Base-by-base conservation (phyloP, 2,888 invertebrate species). In the Amphiduros pacificus region DNA sequence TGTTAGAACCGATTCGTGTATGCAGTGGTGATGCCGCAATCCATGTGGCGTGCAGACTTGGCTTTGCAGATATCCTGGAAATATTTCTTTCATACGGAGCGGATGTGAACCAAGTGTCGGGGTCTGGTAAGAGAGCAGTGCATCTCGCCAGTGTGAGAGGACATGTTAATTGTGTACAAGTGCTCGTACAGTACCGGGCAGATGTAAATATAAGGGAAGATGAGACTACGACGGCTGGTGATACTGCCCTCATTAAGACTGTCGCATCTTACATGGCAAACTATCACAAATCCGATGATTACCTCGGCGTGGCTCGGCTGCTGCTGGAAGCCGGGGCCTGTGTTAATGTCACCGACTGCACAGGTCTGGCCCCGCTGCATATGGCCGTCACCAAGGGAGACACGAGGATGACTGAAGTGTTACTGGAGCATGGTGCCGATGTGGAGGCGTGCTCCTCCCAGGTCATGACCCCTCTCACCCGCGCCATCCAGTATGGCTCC, bases 111-210 rank as follows among this genome's bases (percentile, higher is more conserved):
- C 20, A 27, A 26, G 26, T 58, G 20, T 32, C 49, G n/a, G 26
- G 27, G 14, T 50, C 28, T 44, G 61, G 58, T 3, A 61, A 64
- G 31, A 64, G 36, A 5, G 53, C 61, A n/a, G 29, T 64, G 26
- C 56, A 64, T 53, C 26, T 61, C 17, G 56, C 64, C 4, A 61
- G 64, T 49, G 49, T 50, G 17, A 48, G 55, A 17, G 56, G 61
- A 29, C 51, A 61, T 9, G 20, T 57, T 17, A 29, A 40, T 0
- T 51, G 57, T 48, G 58, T 58, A 17, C 28, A 48, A 29, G 53
- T 44, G 5, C 50, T 64, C n/a, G 22, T 61, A 20, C 48, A 61
- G 40, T 41, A 53, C 50, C 52, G 49, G 11, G 53, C 54, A 20
- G 49, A 52, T 17, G 61, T 64, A 3, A 61, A 58, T 49, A 41